These are phyloP conservation scores for Cremastinae sp. DNA, from an alignment of 2,888 invertebrate genomes.

Conservation along the genomic window DNA sequence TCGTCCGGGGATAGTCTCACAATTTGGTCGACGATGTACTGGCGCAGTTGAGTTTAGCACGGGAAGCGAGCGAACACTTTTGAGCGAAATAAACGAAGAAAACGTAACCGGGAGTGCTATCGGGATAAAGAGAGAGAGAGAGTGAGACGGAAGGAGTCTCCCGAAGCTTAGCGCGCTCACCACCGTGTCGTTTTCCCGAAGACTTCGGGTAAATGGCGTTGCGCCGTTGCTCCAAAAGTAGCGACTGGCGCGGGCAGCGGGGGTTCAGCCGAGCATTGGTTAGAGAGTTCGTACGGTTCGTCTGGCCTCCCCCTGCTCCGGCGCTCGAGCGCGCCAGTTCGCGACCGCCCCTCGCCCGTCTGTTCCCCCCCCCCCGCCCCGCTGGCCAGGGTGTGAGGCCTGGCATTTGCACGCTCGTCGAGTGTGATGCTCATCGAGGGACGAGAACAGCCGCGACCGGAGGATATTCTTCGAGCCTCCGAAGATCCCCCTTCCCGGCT, in stretches of 20 bases:
- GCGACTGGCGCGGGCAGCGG: conserved; percentile 65
- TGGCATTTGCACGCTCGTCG: conserved; percentile 28
- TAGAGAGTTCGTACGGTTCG: conserved; percentile 63
- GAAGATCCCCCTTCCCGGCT: conserved; percentile 5
- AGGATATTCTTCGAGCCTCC: neutral
- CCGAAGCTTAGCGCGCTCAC: conserved; percentile 52
- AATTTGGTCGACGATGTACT: too few species aligned
- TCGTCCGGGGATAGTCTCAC: too few species aligned
- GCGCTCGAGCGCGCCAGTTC: conserved; percentile 67
- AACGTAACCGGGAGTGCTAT: conserved; percentile 21
- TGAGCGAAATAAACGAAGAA: conserved; percentile 13
- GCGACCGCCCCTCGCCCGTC: conserved; percentile 70
- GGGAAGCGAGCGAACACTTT: neutral
- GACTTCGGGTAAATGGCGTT: conserved; percentile 60
- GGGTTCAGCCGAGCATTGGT: conserved; percentile 71
- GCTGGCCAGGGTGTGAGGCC: conserved; percentile 22
- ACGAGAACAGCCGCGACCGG: neutral
- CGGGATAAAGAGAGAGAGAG: conserved; percentile 18
- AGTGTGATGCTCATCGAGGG: conserved; percentile 9
- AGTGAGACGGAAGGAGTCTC: conserved; percentile 36
- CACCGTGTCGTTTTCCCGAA: conserved; percentile 55
- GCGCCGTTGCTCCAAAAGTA: conserved; percentile 53
- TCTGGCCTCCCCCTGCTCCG: conserved; percentile 59
- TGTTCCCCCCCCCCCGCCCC: conserved; percentile 43
- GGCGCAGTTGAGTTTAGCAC: neutral